Conservation (phyloP, 1,140 invertebrate genomes). For the Nylanderia fulva region DNA sequence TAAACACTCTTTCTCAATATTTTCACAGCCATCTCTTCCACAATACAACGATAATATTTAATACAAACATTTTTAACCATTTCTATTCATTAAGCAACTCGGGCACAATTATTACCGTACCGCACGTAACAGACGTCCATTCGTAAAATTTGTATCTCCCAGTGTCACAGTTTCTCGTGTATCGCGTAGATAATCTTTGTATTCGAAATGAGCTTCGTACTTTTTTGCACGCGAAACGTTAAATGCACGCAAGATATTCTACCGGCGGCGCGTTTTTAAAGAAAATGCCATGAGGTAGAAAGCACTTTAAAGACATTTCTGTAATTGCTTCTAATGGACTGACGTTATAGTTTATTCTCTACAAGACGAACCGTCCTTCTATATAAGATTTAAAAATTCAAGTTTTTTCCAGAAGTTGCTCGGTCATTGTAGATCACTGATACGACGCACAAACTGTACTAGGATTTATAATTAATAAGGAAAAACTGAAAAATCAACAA, state of each 20-base stretch:
- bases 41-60: not conserved
- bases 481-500: not conserved
- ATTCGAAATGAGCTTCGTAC: constrained; percentile 31
- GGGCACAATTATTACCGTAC: not conserved
- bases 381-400: not conserved
- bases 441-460: not conserved
- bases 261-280: not conserved
- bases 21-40: not conserved
- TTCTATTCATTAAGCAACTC: not conserved
- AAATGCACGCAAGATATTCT: constrained; percentile 41
- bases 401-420: not conserved
- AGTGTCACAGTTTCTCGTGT: not conserved
- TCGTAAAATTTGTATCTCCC: not conserved
- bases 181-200: constrained; percentile 37
- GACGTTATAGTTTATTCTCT: constrained; percentile 26
- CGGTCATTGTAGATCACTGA: not conserved
- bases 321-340: constrained; percentile 46
- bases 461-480: constrained; percentile 6
- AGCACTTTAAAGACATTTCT: constrained; percentile 37
- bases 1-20: not conserved
- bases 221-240: constrained; percentile 51
- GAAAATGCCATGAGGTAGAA: constrained; percentile 14
- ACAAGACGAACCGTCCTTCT: not conserved
- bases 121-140: not conserved
- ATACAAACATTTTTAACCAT: constrained; percentile 12